Evolutionary conservation across 2,888 invertebrate species (phyloP).

Genomic region (Mythimna albipuncta): DNA sequence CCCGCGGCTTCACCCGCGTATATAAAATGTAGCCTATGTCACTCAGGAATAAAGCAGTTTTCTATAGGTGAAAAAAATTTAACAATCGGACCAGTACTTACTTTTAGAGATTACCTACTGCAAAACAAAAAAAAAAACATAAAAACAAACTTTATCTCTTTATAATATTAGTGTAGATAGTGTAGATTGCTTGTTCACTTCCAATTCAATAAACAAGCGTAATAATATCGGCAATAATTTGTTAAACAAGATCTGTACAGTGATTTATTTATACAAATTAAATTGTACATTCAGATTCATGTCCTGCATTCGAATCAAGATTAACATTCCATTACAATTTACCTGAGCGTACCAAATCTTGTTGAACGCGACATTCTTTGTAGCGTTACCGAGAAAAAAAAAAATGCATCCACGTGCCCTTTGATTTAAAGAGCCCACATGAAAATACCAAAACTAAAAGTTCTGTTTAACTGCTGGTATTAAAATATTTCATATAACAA

Average conservation of each 20-base stretch:
- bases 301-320: slow-evolving; percentile 40
- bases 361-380: slow-evolving; percentile 44
- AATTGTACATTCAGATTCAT: slow-evolving; percentile 34
- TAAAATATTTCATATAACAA: slow-evolving; percentile 67
- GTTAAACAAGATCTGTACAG: slow-evolving; percentile 23
- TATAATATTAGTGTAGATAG: too few relatives aligned
- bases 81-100: too few relatives aligned
- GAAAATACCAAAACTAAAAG: slow-evolving; percentile 53
- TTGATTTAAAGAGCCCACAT: slow-evolving; percentile 42
- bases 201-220: slow-evolving; percentile 19
- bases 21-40: too few relatives aligned
- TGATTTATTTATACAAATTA: slow-evolving; percentile 22
- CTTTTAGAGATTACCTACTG: too few relatives aligned
- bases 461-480: slow-evolving; percentile 58
- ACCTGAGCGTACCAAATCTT: slow-evolving; percentile 52
- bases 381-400: slow-evolving; percentile 46
- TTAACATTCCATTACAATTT: slow-evolving; percentile 47
- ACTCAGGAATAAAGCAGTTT: too few relatives aligned
- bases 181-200: neutral
- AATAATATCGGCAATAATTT: slow-evolving; percentile 19
- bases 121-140: too few relatives aligned
- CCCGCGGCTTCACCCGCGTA: too few relatives aligned
- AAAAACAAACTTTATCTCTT: too few relatives aligned
- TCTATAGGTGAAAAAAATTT: too few relatives aligned
- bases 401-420: slow-evolving; percentile 61